Conservation (phyloP, 2,797 vertebrate genomes). For the Acipenser oxyrinchus region DNA sequence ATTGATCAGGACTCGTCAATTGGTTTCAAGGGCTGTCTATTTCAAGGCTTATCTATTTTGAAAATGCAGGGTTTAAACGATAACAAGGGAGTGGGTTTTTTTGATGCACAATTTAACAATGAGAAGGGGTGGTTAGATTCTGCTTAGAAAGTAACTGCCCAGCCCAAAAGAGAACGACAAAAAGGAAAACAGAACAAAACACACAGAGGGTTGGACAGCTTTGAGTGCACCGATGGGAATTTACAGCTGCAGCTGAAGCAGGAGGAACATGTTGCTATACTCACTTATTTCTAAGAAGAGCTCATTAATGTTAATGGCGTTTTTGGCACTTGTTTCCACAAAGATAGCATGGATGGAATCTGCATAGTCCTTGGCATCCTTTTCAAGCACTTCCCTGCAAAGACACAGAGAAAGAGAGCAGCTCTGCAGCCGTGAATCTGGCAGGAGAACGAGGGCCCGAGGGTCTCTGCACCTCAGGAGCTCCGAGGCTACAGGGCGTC, state of each 20-base stretch:
- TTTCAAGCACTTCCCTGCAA: slow-evolving; percentile 88
- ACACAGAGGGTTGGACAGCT: too few species aligned
- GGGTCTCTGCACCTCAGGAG: not conserved
- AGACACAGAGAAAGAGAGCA: slow-evolving; percentile 19
- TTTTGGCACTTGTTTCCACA: slow-evolving; percentile 96
- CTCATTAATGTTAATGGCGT: slow-evolving; percentile 96
- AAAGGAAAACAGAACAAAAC: too few species aligned
- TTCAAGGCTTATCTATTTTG: too few species aligned
- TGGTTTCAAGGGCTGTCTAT: too few species aligned
- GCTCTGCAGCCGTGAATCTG: not conserved
- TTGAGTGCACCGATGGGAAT: too few species aligned
- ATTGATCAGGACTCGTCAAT: too few species aligned
- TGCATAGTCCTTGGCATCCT: slow-evolving; percentile 95
- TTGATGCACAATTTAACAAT: too few species aligned
- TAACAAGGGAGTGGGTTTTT: too few species aligned
- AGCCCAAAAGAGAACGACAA: too few species aligned
- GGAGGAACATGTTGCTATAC: slow-evolving; percentile 38
- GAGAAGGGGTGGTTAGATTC: too few species aligned
- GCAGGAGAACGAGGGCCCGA: not conserved
- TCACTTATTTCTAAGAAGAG: slow-evolving; percentile 99
- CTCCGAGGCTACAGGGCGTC: not conserved
- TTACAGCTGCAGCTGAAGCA: not conserved
- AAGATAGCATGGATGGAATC: slow-evolving; percentile 96
- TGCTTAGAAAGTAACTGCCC: too few species aligned
- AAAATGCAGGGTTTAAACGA: too few species aligned